Conservation (phyloP, 2,797 vertebrate genomes). For the Podarcis lilfordi region DNA sequence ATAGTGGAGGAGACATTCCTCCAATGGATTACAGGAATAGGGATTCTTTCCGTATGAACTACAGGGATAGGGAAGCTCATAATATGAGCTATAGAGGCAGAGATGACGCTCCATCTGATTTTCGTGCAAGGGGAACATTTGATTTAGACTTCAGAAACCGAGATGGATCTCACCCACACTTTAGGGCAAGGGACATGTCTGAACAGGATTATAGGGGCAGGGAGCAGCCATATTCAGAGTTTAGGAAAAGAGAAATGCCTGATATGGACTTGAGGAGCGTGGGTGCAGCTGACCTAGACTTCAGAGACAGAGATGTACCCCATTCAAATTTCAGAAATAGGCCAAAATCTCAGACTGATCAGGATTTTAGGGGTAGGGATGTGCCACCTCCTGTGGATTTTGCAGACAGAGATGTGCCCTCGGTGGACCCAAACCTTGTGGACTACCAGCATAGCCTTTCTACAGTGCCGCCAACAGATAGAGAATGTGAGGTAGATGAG, state of each 20-base stretch:
- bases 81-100: slow-evolving; percentile 88
- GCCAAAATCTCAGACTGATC: slow-evolving; percentile 79
- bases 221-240: slow-evolving; percentile 86
- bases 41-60: slow-evolving; percentile 81
- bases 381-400: slow-evolving; percentile 78
- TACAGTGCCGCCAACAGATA: slow-evolving; percentile 71
- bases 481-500: slow-evolving; percentile 77
- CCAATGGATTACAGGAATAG: slow-evolving; percentile 88
- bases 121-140: slow-evolving; percentile 85
- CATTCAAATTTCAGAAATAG: slow-evolving; percentile 82
- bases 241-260: slow-evolving; percentile 87
- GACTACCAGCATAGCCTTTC: slow-evolving; percentile 76
- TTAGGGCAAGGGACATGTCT: slow-evolving; percentile 78
- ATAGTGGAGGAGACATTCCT: slow-evolving; percentile 81
- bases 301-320: slow-evolving; percentile 79
- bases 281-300: slow-evolving; percentile 83
- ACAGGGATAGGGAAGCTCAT: slow-evolving; percentile 82
- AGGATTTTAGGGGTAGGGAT: slow-evolving; percentile 84
- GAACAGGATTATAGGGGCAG: slow-evolving; percentile 85
- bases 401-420: slow-evolving; percentile 82
- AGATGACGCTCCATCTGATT: slow-evolving; percentile 82
- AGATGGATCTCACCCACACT: slow-evolving; percentile 81
- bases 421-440: slow-evolving; percentile 76
- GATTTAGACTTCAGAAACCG: slow-evolving; percentile 87
- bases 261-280: slow-evolving; percentile 85